These are phyloP conservation scores for Cataglyphis albicans DNA, from an alignment of 2,888 invertebrate species.

Conservation along the genomic window DNA sequence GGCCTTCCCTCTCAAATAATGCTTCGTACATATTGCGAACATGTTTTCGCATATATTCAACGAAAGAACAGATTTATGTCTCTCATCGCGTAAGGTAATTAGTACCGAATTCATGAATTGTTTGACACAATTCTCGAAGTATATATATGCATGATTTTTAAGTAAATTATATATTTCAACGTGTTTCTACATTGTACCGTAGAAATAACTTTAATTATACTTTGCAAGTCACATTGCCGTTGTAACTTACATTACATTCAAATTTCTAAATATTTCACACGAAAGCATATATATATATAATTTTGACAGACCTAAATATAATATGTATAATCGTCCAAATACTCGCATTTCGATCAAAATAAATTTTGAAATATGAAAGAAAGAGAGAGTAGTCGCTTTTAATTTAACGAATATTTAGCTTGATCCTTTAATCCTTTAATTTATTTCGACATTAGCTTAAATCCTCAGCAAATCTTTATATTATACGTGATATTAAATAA, in stretches of 20 bases:
- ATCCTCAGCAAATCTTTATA: neutral
- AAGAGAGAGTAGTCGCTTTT: neutral
- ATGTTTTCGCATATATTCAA: conserved; percentile 44
- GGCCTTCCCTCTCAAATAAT: conserved; percentile 67
- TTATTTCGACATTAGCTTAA: neutral
- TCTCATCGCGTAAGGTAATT: conserved; percentile 36
- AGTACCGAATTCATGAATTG: conserved; percentile 22
- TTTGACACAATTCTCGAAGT: neutral
- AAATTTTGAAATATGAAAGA: conserved; percentile 12
- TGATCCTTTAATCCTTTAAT: conserved; percentile 4
- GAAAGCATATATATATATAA: neutral
- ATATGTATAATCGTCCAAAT: neutral
- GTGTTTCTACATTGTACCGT: neutral
- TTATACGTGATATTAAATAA: conserved; percentile 40
- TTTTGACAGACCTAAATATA: neutral
- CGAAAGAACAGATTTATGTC: neutral
- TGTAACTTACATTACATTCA: too few species aligned
- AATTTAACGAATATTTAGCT: conserved; percentile 17
- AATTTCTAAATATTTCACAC: neutral
- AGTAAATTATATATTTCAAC: neutral
- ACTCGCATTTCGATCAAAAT: neutral
- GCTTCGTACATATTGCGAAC: conserved; percentile 60
- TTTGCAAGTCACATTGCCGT: neutral
- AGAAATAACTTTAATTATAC: neutral
- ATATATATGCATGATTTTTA: neutral